Evolutionary conservation across 2,113 vertebrate genomes (phyloP), one percentile per base, ranked within the genome.

Genomic region (Peromyscus polionotus): DNA sequence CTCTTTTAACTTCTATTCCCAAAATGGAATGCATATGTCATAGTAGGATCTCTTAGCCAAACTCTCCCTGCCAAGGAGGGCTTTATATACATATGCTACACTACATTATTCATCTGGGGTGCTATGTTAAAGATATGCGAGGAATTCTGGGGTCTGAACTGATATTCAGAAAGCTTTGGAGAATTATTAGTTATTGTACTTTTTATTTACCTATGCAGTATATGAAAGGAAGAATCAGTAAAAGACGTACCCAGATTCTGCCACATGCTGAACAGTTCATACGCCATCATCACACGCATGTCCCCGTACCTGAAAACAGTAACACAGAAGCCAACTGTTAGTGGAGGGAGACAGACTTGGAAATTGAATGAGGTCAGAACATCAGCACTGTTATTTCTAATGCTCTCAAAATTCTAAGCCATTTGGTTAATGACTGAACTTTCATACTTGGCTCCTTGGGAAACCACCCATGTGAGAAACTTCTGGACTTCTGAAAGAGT

Each of bases 181-280:
- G 19, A 83, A 88, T 36, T 48, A 91, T 89, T 96, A 97, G 0
- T 0, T 1, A 1, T 61, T 24, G 12, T 93, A 90, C 36, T 91
- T 97, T 97, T 93, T 84, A 90, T 85, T 94, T 96, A 90, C 61
- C 26, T 48, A 61, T 54, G 28, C 13, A 91, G 33, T 86, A 95
- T 24, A 59, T 72, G 16, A 80, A 84, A 90, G 93, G 17, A 96
- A 88, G 45, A 95, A 59, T 1, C 84, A n/a, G 24, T 10, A 94
- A 63, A 48, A 96, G 86, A 97, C 98, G 75, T 98, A 99, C 99
- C 99, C 94, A 99, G 97, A 97, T 99, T 99, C 97, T 99, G 99
- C 99, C 99, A 99, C 99, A 99, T 99, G 98, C 99, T 99, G 98
- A 99, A 99, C 24, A 99, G 98, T 96, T 99, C 99, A 26, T 99